Base-by-base conservation (phyloP, 2,113 vertebrate species). In the Mola mola region DNA sequence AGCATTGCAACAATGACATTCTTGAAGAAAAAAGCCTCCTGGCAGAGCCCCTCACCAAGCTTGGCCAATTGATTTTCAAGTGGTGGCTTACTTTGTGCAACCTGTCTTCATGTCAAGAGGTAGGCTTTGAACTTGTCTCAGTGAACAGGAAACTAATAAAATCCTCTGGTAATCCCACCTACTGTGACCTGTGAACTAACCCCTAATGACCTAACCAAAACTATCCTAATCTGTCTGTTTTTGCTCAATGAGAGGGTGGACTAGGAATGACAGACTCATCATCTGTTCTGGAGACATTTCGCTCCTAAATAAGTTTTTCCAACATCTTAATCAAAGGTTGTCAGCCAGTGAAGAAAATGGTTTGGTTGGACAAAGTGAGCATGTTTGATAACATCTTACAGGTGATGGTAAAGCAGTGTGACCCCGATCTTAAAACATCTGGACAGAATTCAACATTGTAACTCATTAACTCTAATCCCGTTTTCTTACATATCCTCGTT, bases 401-500 rank as follows among this genome's bases (percentile, higher is more conserved):
- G 41, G 44, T 66, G 24, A 9, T 2, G n/a, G 2, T 24, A 52
- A 57, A 50, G 29, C 24, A 16, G 31, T n/a, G 3, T 40, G 49
- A 61, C 33, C 38, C 34, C 29, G 16, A 72, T 38, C 53, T 28
- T 22, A 40, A 58, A 55, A 62, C 53, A 37, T 75, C 49, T 70
- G 66, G 58, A 57, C 58, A 57, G 40, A 58, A 34, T 52, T 65
- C 48, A 67, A 66, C 26, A 17, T 68, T 5, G 2, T 51, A 72
- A 73, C 43, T 72, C 25, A 60, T 66, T 56, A 56, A 62, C 13
- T 38, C 57, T 60, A 26, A 49, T 40, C 42, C 40, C 22, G 46
- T 71, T 78, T 48, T 70, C 79, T 60, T 75, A 72, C 64, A 59
- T 51, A 73, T 79, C 70, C 17, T 51, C 79, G 67, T 82, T 86